Evolutionary conservation across 2,888 invertebrate species (phyloP), one percentile per base, ranked within the genome.

Genomic region (Cecidostiba fungosa): DNA sequence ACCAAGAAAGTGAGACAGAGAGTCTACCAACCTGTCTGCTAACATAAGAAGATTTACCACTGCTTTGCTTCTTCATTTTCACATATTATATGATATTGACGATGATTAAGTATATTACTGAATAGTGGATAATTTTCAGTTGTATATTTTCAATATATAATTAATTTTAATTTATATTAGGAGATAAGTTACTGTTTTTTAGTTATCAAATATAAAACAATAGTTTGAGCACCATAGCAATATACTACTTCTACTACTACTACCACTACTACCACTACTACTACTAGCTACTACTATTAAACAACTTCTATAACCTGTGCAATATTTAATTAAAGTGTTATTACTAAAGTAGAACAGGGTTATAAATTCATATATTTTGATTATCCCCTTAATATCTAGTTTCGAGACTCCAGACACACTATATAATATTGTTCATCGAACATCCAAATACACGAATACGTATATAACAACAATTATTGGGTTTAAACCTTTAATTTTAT

Each of bases 1-100:
- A 23, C 47, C 77, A 26, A 36, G 39, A 77, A 77, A 77, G 29
- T 29, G 26, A 66, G 66, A 66, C 14, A 66, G 29, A 16, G 26
- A 29, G 26, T 26, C 29, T n/a, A 14, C 26, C n/a, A 29, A 29
- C 66, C 66, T 29, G 66, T 66, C 66, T 23, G 23, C 12, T 10
- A 66, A 26, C 14, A 12, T 26, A 26, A 62, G 66, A 29, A 14
- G 16, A 29, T 66, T 66, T 26, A 66, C 2, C 29, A 29, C 14
- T 12, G 29, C 26, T 66, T 66, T 66, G 66, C 66, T 29, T 29
- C 29, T 66, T 29, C 26, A 14, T 66, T 66, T 26, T 26, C 54
- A 59, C n/a, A 8, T 8, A 6, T n/a, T 59, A n/a, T 23, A 59
- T 6, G 19, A 1, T 59, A 59, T 23, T 59, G 5, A 8, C 6